Conservation (phyloP, 2,797 vertebrate species). For the Clarias platycephalus region DNA sequence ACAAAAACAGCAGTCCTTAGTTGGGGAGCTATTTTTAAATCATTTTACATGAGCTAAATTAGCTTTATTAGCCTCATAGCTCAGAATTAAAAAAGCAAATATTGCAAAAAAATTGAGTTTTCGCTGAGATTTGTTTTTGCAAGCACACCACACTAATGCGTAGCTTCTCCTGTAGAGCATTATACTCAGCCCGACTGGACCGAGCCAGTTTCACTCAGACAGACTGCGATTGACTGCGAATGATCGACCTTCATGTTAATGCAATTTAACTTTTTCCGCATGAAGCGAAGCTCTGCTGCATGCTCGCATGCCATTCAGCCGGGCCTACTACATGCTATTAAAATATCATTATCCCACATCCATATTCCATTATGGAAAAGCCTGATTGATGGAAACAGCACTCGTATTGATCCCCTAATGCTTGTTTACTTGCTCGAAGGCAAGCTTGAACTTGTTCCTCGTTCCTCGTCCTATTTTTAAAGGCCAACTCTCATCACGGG, state of each 20-base stretch:
- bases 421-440: not conserved
- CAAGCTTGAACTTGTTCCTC: not conserved
- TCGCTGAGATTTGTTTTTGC: not conserved
- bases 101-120: too few species aligned
- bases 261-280: too few species aligned
- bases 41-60: not conserved
- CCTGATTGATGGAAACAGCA: not conserved
- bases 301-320: not conserved
- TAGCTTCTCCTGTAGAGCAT: not conserved
- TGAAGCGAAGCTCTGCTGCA: not conserved
- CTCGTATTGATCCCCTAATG: not conserved
- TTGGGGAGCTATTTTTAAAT: not conserved
- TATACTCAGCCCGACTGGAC: not conserved
- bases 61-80: not conserved
- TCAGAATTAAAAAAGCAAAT: not conserved
- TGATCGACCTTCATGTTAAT: slow-evolving; percentile 1
- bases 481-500: slow-evolving; percentile 7
- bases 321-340: not conserved
- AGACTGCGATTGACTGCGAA: not conserved
- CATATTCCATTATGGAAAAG: not conserved
- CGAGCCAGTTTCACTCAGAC: not conserved
- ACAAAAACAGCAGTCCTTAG: too few species aligned
- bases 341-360: not conserved
- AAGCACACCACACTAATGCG: too few species aligned
- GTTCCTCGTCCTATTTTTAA: not conserved